Evolutionary conservation across 2,888 invertebrate species (phyloP), one percentile per base, ranked within the genome.

Genomic region (Pantelozetes paolii): DNA sequence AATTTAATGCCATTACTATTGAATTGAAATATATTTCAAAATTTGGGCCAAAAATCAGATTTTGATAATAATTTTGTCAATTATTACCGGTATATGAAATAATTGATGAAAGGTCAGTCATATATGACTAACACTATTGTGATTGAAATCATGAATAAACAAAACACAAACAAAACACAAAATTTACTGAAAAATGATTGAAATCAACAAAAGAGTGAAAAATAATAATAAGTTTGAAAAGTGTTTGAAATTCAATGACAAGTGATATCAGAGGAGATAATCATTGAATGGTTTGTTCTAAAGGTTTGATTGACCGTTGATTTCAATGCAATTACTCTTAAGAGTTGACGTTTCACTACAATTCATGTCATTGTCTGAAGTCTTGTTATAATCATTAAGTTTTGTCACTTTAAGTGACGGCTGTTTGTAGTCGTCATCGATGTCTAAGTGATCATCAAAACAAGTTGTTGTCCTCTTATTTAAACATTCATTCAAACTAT

Each of bases 351-450:
- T 30, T 30, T 57, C 64, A 64, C 64, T 30, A 64, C 20, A 64
- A 64, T 18, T 64, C 36, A 64, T 64, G 36, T 3, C 64, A 13
- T 30, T 40, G 23, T 36, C 18, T 64, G 15, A 45, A 18, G 57
- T 57, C 57, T 57, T 57, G 15, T 20, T 23, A n/a, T n/a, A n/a
- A 13, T 64, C 64, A 64, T 64, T 64, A 64, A 64, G 64, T 64
- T 64, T 64, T 64, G 64, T 40, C 64, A 64, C 40, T 64, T 64
- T 64, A 8, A 36, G 18, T 2, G 23, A 20, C 13, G 64, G 64
- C 23, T 64, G 20, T 20, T 32, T 32, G 15, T 20, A 32, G 40
- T 40, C 40, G 40, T 64, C 64, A 20, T 40, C 40, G n/a, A 20
- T 23, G 40, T 64, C 64, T 57, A 28, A 57, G 0, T 54, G 26